Base-by-base conservation (phyloP, 2,888 invertebrate species). In the Venustoraphidia nigricollis region DNA sequence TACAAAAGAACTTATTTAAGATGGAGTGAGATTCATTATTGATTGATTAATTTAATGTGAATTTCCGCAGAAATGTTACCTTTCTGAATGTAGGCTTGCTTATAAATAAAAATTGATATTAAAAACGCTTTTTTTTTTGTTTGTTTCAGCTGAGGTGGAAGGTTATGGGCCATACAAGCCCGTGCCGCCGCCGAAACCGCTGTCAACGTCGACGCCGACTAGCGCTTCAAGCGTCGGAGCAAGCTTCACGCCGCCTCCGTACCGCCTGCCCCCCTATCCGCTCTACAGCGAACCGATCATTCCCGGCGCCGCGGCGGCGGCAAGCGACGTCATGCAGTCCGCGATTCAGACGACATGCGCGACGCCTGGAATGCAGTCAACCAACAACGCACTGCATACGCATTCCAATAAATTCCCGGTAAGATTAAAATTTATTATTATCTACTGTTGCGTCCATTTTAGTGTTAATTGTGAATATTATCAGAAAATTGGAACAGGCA, bases 371-470 rank as follows among this genome's bases (percentile, higher is more conserved):
- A 11, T 34, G 43, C 69, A 61, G 65, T 60, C 65, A 69, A 58
- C 60, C 63, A 60, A 52, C 66, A 58, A 62, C 64, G 57, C 62
- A 66, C 70, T 83, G 13, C 83, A 83, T 63, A 84, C 84, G 34
- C 84, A 85, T 65, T 84, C 84, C 56, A 81, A 76, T 57, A 84
- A 85, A 64, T 85, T 84, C 68, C 84, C 84, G 62, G 85, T 84
- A 70, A 78, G n/a, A n/a, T n/a, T n/a, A n/a, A n/a, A n/a, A n/a
- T n/a, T n/a, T n/a, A n/a, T n/a, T n/a, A n/a, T n/a, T n/a, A n/a
- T n/a, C n/a, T n/a, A n/a, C n/a, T n/a, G n/a, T n/a, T n/a, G n/a
- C n/a, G n/a, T n/a, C n/a, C n/a, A n/a, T n/a, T n/a, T n/a, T n/a
- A n/a, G n/a, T n/a, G n/a, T n/a, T n/a, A n/a, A n/a, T n/a, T n/a